Evolutionary conservation across 2,888 invertebrate species (phyloP).

Genomic region (Dicranocentrus wangi): DNA sequence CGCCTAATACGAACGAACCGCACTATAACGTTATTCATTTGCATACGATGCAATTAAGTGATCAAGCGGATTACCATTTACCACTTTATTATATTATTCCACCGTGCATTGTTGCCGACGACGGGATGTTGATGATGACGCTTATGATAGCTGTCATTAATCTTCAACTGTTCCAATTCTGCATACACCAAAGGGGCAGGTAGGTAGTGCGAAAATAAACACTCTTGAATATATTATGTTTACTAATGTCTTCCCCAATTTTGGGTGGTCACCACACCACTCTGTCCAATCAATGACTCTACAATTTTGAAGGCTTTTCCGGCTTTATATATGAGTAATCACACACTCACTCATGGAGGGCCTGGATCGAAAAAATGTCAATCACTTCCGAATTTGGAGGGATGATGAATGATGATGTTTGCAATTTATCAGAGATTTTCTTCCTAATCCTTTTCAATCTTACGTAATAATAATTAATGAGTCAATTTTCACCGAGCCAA

Average conservation of each 20-base stretch:
- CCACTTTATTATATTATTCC: conserved; percentile 1
- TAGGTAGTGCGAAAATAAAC: neutral
- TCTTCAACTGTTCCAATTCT: conserved; percentile 15
- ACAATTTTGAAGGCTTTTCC: conserved; percentile 18
- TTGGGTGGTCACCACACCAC: neutral
- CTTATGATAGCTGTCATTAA: conserved; percentile 11
- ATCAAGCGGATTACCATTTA: conserved; percentile 21
- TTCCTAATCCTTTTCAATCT: neutral
- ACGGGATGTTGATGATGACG: neutral
- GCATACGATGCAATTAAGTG: conserved; percentile 26
- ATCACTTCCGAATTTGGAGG: neutral
- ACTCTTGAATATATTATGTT: too few relatives aligned
- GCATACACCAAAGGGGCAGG: neutral
- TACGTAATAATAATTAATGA: neutral
- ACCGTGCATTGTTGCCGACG: conserved; percentile 13
- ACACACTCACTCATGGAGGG: too few relatives aligned
- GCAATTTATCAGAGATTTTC: neutral
- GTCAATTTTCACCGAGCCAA: too few relatives aligned
- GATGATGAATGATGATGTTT: neutral
- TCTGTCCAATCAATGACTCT: neutral
- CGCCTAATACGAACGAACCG: neutral
- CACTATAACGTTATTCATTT: neutral
- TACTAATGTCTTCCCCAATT: neutral
- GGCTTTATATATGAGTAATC: conserved; percentile 6
- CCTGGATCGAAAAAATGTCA: neutral